Percentiles rank a stretch among this genome's conserved stretches.
Conservation (phyloP, 2,113 vertebrate species). For the Nycticebus coucang region DNA sequence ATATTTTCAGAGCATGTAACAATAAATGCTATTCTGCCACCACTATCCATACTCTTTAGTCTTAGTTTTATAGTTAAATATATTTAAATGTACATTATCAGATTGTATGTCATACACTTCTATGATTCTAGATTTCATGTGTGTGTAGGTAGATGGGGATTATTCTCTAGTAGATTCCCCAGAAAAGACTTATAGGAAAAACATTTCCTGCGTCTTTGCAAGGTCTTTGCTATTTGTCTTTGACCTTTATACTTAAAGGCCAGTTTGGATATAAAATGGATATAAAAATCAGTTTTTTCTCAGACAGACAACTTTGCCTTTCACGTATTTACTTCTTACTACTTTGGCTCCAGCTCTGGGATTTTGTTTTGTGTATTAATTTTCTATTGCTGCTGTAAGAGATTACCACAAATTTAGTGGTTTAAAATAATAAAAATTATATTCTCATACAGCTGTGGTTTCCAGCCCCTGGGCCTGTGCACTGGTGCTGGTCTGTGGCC, state of each 20-base stretch:
- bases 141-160: background rate
- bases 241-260: background rate
- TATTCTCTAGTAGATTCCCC: background rate
- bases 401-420: background rate
- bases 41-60: background rate
- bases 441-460: background rate
- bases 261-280: background rate
- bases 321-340: background rate
- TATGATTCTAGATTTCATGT: background rate
- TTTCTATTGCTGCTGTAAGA: background rate
- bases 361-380: background rate
- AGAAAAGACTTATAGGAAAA: background rate
- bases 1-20: background rate
- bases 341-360: background rate
- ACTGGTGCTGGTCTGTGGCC: too few species aligned
- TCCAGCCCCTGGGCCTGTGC: too few species aligned
- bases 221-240: background rate
- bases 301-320: background rate
- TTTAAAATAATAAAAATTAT: background rate
- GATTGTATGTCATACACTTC: background rate
- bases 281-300: background rate
- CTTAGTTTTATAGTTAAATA: background rate
- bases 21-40: background rate
- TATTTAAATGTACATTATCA: background rate
- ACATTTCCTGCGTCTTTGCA: background rate